Percentiles rank a stretch among this genome's conserved stretches.
Evolutionary conservation across 2,888 invertebrate genomes (phyloP).

Genomic region (Ecliptopera silaceata): DNA sequence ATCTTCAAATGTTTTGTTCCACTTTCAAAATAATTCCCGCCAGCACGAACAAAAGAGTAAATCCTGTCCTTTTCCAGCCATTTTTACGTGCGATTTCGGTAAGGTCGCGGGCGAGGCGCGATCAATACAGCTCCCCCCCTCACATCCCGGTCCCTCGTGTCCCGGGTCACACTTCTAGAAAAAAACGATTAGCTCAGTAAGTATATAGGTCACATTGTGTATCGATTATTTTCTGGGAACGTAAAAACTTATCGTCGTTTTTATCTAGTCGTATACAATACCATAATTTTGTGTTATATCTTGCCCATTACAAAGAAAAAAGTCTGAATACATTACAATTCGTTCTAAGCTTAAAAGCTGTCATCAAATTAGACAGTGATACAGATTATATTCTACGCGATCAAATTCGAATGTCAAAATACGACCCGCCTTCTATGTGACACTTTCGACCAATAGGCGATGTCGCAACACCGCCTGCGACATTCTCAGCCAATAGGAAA

Average conservation of each 20-base stretch:
- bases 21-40: not conserved
- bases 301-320: too few species aligned
- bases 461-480: conserved; percentile 77
- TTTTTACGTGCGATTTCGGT: conserved; percentile 41
- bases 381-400: conserved; percentile 18
- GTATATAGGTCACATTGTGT: not conserved
- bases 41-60: conserved; percentile 32
- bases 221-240: not conserved
- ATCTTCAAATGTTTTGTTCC: not conserved
- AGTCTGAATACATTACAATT: too few species aligned
- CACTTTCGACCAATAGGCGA: conserved; percentile 69
- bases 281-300: too few species aligned
- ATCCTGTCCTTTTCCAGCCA: conserved; percentile 26
- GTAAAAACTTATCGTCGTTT: too few species aligned
- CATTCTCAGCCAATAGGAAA: conserved; percentile 64
- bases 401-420: conserved; percentile 51
- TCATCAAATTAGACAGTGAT: conserved; percentile 14
- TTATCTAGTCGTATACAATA: too few species aligned
- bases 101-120: conserved; percentile 45
- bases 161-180: conserved; percentile 32
- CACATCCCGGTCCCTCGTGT: conserved; percentile 39
- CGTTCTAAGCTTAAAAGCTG: conserved; percentile 1
- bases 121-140: conserved; percentile 55
- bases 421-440: conserved; percentile 66
- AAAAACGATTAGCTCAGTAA: conserved; percentile 25